A percentile compares a stretch with the other conserved stretches of the same genome.
Evolutionary conservation across 2,797 vertebrate genomes (phyloP).

Genomic region (Ptychadena robeensis): DNA sequence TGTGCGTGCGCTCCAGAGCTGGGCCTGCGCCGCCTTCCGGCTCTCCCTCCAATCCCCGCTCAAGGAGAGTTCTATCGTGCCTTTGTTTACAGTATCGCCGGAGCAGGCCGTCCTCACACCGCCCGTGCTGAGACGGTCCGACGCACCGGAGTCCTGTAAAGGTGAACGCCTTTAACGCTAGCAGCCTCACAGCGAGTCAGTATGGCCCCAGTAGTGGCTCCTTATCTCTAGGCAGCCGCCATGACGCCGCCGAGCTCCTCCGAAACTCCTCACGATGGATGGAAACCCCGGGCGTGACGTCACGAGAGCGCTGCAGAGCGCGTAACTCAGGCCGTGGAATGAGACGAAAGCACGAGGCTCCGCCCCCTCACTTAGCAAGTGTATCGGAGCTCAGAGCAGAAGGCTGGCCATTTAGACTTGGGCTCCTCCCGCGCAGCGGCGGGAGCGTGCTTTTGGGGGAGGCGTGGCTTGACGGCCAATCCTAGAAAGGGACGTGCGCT

Average conservation of each 20-base stretch:
- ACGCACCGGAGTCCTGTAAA: neutral
- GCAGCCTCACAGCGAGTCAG: neutral
- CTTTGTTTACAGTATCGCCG: constrained; percentile 52
- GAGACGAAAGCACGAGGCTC: constrained; percentile 12
- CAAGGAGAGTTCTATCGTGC: constrained; percentile 38
- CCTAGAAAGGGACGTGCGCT: constrained; percentile 13
- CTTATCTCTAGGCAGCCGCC: constrained; percentile 56
- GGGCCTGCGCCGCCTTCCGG: constrained; percentile 43
- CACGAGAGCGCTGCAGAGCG: constrained; percentile 56
- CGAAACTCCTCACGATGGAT: constrained; percentile 61
- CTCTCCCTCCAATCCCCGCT: constrained; percentile 26
- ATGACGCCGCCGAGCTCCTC: constrained; percentile 53
- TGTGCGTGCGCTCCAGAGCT: constrained; percentile 19
- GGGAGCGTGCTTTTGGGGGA: neutral
- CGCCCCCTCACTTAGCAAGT: constrained; percentile 5
- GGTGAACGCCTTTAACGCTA: neutral
- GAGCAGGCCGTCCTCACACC: constrained; percentile 20
- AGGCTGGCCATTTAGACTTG: neutral
- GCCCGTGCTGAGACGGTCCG: neutral
- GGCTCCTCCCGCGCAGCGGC: neutral
- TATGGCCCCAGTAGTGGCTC: neutral
- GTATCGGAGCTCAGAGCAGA: neutral
- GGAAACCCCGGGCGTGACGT: constrained; percentile 60
- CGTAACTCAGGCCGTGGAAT: constrained; percentile 46
- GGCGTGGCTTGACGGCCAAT: neutral